Evolutionary conservation across 2,113 vertebrate genomes (phyloP), one percentile per base, ranked within the genome.

Genomic region (Lamprologus speciosus): DNA sequence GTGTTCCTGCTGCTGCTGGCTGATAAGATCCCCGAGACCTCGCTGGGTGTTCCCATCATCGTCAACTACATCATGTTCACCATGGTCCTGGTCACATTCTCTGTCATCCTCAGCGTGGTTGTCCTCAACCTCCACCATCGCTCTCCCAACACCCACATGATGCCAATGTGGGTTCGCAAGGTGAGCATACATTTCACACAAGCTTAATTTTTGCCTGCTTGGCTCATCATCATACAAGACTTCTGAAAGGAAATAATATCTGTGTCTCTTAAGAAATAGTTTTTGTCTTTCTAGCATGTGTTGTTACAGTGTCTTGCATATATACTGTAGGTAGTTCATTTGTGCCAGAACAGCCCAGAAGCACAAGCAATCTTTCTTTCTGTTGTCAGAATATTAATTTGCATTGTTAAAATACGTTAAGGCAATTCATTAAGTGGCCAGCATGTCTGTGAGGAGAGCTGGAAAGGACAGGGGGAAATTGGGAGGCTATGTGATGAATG

Each of bases 41-140:
- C 98, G 1, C 85, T 98, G 88, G 96, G 97, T 0, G 98, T 98
- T 6, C 98, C 98, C 88, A 97, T 98, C 91, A 98, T 98, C 4
- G 96, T 98, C 92, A 97, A 98, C 91, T 98, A 98, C 93, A 97
- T 98, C 84, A 98, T 98, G 97, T 97, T 98, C 92, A 98, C 97
- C 88, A 98, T 98, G 97, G 94, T 97, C 92, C 96, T 98, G 51
- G 97, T 98, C 89, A 98, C 98, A 5, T 97, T 96, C 93, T 98
- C 97, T 0, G 98, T 98, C 95, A 98, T 98, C 93, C 96, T 98
- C 68, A 97, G 98, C 1, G 98, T 98, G 31, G 97, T 98, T 9
- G 98, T 98, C 80, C 97, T 98, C 80, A 98, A 98, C 92, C 93
- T 98, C 54, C 98, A 98, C 89, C 97, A 98, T 82, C 97, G 98